Percentiles rank a stretch among this genome's conserved stretches.
These are phyloP conservation scores for Galeopterus variegatus DNA, from an alignment of 2,113 vertebrate species.

Conservation along the genomic window DNA sequence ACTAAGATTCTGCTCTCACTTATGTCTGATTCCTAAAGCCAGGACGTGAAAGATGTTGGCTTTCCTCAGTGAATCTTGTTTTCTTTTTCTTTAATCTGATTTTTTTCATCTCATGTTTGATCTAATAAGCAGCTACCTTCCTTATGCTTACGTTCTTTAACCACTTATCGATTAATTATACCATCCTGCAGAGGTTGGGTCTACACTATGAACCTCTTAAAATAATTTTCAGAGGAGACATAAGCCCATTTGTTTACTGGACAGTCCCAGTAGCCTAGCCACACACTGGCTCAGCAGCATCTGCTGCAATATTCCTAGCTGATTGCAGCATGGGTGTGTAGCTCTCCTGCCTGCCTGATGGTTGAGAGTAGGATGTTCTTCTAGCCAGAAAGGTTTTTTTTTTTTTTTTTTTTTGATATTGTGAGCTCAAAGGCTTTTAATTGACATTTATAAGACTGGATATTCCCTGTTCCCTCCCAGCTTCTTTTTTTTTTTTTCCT, in stretches of 20 bases:
- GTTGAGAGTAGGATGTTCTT: constrained; percentile 1
- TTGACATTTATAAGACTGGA: not conserved
- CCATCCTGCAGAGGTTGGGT: not conserved
- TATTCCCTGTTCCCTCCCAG: not conserved
- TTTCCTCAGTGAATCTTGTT: not conserved
- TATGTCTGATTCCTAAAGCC: constrained; percentile 17
- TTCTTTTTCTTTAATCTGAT: constrained; percentile 17
- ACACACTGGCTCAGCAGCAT: not conserved
- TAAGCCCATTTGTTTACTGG: not conserved
- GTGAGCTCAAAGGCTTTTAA: not conserved
- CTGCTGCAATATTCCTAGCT: not conserved
- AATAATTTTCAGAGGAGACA: not conserved
- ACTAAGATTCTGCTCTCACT: not conserved
- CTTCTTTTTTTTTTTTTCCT: too few relatives aligned
- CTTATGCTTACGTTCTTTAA: not conserved
- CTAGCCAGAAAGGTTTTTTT: not conserved
- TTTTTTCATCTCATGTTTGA: not conserved
- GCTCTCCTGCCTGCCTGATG: not conserved
- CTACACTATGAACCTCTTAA: constrained; percentile 29
- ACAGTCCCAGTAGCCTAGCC: not conserved
- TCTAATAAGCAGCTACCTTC: not conserved
- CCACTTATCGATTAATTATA: constrained; percentile 30
- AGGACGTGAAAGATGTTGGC: not conserved
- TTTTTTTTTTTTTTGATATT: not conserved
- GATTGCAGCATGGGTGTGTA: not conserved